Evolutionary conservation across 2,113 vertebrate species (phyloP).

Genomic region (Albula glossodonta): DNA sequence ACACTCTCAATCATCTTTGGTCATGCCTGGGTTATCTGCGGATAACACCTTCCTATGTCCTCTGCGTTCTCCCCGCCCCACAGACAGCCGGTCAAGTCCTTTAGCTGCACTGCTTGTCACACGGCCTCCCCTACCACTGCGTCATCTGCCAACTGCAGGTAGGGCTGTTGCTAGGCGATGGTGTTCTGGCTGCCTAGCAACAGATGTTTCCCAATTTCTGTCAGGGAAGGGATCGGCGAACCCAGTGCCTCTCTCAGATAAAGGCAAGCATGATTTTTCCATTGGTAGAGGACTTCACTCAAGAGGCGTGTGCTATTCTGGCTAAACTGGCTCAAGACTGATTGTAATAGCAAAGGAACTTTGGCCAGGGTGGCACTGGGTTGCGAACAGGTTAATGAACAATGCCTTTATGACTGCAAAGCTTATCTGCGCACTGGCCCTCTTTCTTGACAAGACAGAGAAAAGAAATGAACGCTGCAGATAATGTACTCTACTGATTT

Average conservation of each 20-base stretch:
- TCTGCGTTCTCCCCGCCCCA: conserved; percentile 13
- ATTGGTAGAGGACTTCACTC: conserved; percentile 27
- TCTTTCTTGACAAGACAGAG: not conserved
- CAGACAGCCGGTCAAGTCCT: conserved; percentile 11
- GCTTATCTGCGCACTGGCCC: not conserved
- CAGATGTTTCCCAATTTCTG: conserved; percentile 24
- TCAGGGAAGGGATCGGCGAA: conserved; percentile 43
- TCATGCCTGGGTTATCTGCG: not conserved
- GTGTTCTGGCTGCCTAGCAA: conserved; percentile 50
- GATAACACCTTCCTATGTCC: conserved; percentile 28
- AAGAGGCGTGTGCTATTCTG: conserved; percentile 35
- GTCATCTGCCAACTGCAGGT: conserved; percentile 40
- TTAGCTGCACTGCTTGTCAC: not conserved
- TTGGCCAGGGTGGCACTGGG: conserved; percentile 1
- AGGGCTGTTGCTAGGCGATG: conserved; percentile 31
- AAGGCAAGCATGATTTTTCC: conserved; percentile 47
- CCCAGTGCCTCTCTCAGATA: conserved; percentile 43
- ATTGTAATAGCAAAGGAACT: conserved; percentile 10
- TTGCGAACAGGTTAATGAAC: not conserved
- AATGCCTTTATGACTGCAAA: not conserved
- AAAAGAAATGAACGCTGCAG: not conserved
- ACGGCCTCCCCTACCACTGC: not conserved
- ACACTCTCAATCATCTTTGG: conserved; percentile 25
- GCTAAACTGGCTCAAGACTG: not conserved
- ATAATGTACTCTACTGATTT: not conserved